These are phyloP conservation scores for Flabesymbios commensalis DNA, from an alignment of 2,888 invertebrate species.

Conservation along the genomic window DNA sequence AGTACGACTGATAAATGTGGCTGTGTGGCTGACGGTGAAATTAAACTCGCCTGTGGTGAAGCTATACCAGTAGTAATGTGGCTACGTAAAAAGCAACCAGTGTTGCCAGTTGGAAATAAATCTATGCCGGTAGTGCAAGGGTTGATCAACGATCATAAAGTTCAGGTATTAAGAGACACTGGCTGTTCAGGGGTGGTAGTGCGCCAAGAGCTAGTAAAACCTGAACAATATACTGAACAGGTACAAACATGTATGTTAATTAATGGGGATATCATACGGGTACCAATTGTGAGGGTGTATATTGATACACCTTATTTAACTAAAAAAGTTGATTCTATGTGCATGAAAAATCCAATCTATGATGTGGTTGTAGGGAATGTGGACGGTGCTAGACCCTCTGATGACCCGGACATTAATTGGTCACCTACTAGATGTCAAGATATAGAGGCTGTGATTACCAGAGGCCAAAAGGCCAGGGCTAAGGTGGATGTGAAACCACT, in stretches of 20 bases:
- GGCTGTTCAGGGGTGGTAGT: neutral
- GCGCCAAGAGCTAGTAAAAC: neutral
- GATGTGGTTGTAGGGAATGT: slow-evolving; percentile 13
- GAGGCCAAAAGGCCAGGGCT: neutral
- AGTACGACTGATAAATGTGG: neutral
- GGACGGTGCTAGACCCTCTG: slow-evolving; percentile 3
- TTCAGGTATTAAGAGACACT: neutral
- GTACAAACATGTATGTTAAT: slow-evolving; percentile 15
- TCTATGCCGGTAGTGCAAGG: neutral
- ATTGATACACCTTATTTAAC: slow-evolving; percentile 24
- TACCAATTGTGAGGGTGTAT: slow-evolving; percentile 14
- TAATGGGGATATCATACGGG: slow-evolving; percentile 14
- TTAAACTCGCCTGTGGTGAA: neutral
- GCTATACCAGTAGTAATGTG: too few species aligned
- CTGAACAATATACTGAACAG: slow-evolving; percentile 16
- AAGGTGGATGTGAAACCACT: neutral
- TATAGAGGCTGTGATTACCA: neutral
- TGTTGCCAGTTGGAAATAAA: neutral
- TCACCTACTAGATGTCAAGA: too few species aligned
- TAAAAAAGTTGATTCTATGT: slow-evolving; percentile 17
- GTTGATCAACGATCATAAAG: neutral
- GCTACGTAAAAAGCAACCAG: too few species aligned
- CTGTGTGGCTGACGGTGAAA: neutral
- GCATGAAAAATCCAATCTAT: slow-evolving; percentile 8
- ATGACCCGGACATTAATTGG: slow-evolving; percentile 20